A percentile compares a stretch with the other conserved stretches of the same genome.
These are phyloP conservation scores for Porites cylindrica DNA, from an alignment of 92 coral and sea anemone genomes.

Conservation along the genomic window DNA sequence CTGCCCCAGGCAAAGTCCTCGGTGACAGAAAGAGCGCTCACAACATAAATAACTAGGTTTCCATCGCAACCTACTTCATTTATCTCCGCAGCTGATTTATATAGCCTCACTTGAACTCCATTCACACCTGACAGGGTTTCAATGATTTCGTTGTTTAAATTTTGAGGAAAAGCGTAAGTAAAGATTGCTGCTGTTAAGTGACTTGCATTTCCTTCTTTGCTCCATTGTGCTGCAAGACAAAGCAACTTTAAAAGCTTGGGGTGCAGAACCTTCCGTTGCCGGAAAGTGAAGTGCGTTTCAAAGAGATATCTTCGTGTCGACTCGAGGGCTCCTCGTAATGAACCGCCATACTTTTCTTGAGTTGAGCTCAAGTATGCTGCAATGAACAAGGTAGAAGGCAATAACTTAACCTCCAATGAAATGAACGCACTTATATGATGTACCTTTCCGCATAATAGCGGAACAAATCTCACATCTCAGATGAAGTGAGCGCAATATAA, in stretches of 20 bases:
- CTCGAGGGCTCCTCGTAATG: constrained; percentile 78
- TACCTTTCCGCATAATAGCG: no score
- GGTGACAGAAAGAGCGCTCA: constrained; percentile 50
- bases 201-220: constrained; percentile 26
- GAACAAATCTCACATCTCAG: not conserved
- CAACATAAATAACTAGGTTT: constrained; percentile 35
- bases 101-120: constrained; percentile 40
- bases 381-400: not conserved
- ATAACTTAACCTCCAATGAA: not conserved
- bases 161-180: constrained; percentile 48
- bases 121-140: constrained; percentile 55
- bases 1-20: constrained; percentile 76
- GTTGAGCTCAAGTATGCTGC: constrained; percentile 78
- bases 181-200: constrained; percentile 39
- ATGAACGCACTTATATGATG: no score
- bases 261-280: constrained; percentile 72
- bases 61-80: not conserved
- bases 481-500: not conserved
- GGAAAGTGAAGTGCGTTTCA: constrained; percentile 78
- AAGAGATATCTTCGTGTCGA: constrained; percentile 71
- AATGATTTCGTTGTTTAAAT: constrained; percentile 31
- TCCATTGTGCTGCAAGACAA: constrained; percentile 38
- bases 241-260: constrained; percentile 83
- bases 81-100: constrained; percentile 14
- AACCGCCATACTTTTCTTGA: constrained; percentile 67